Conservation (phyloP, 2,888 invertebrate species). For the Onthophagus sagittarius region DNA sequence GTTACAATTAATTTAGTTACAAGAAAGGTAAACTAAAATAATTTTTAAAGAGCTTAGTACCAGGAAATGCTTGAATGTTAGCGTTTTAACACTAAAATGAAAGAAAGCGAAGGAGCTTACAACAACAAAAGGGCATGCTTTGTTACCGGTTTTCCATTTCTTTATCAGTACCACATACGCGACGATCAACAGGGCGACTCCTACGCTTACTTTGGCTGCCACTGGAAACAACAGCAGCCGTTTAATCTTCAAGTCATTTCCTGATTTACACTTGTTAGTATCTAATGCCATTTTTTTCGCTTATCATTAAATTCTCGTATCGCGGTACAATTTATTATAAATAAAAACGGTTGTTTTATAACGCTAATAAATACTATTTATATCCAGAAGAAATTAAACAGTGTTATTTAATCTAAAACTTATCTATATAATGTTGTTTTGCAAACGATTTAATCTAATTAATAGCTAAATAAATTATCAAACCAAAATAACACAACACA, state of each 20-base stretch:
- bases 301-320: neutral
- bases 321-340: too few relatives aligned
- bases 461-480: neutral
- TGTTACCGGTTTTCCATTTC: conserved; percentile 67
- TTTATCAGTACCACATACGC: conserved; percentile 82
- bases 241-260: conserved; percentile 43
- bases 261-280: conserved; percentile 46
- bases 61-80: conserved; percentile 47
- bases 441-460: neutral
- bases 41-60: conserved; percentile 27
- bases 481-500: neutral
- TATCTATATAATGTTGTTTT: too few relatives aligned
- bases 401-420: too few relatives aligned
- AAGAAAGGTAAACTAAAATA: conserved; percentile 19
- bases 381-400: too few relatives aligned
- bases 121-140: conserved; percentile 30
- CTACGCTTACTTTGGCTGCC: conserved; percentile 82
- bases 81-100: conserved; percentile 20
- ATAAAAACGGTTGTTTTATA: too few relatives aligned
- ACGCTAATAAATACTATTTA: too few relatives aligned
- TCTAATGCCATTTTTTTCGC: conserved; percentile 27
- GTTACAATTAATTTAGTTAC: neutral
- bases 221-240: conserved; percentile 65
- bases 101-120: conserved; percentile 13
- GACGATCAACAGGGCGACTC: conserved; percentile 78